A percentile compares a stretch with the other conserved stretches of the same genome.
Conservation (phyloP, 1,140 invertebrate species). For the Drosophila repletoides region DNA sequence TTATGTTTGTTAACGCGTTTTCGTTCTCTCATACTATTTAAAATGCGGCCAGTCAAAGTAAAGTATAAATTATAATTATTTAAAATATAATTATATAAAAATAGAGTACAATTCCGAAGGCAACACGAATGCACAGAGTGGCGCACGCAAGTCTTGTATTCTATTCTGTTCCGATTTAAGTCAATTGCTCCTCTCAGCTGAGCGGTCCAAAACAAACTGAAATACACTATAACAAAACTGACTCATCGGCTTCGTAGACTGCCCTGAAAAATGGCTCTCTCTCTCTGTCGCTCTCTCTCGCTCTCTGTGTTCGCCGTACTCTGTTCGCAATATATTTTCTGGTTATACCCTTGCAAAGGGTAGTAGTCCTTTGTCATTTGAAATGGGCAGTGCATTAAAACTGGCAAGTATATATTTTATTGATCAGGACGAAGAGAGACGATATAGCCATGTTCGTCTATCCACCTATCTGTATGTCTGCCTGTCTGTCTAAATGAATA, state of each 20-base stretch:
- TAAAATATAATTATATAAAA: conserved; percentile 66
- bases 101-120: conserved; percentile 21
- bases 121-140: conserved; percentile 33
- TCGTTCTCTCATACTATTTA: conserved; percentile 64
- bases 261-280: background rate
- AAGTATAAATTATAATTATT: conserved; percentile 20
- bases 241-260: background rate
- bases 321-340: too few relatives aligned
- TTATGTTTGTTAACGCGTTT: conserved; percentile 42
- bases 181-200: conserved; percentile 47
- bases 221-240: conserved; percentile 1
- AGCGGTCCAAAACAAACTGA: conserved; percentile 65
- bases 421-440: too few relatives aligned
- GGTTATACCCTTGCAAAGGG: too few relatives aligned
- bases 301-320: background rate
- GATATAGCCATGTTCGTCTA: too few relatives aligned
- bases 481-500: too few relatives aligned
- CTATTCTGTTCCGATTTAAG: conserved; percentile 1
- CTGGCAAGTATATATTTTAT: too few relatives aligned
- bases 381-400: too few relatives aligned
- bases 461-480: too few relatives aligned
- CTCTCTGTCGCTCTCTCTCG: background rate
- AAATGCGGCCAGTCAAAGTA: background rate
- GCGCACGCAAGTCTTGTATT: conserved; percentile 11
- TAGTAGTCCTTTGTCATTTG: too few relatives aligned